Evolutionary conservation across 2,888 invertebrate species (phyloP), one percentile per base, ranked within the genome.

Genomic region (Neoitamus cyanurus): DNA sequence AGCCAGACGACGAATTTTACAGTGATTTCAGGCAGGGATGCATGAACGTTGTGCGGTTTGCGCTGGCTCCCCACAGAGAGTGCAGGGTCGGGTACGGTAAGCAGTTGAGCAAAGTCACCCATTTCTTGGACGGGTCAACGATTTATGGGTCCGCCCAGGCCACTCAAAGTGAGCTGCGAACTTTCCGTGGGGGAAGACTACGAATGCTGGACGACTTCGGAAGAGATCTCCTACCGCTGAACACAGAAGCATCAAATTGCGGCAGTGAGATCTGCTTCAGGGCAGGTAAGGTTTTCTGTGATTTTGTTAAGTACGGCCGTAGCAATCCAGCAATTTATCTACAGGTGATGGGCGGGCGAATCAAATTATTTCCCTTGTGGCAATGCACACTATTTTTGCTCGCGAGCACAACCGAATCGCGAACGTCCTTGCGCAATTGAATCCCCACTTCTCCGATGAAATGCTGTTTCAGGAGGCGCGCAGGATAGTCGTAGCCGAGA

Each of bases 381-480:
- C 94, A 0, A 88, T 96, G 0, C 97, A 97, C 87, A 94, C 94
- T 0, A 88, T 97, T 6, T 94, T 96, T 89, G 93, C 95, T 20
- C 92, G 97, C 36, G 97, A 97, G 88, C 97, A 97, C 90, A 97
- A 97, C 90, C 93, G 96, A 0, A 89, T 97, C 1, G 96, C 96
- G 0, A 90, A 91, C 1, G 92, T 92, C 2, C 89, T 97, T 31
- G 88, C 92, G 0, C 89, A 91, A 2, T 87, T 96, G 7, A 97
- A 98, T 92, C 95, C 96, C 0, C 92, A 93, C 72, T 96, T 96
- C 94, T 92, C 92, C 36, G 96, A 96, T 88, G 95, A 97, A 86
- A 92, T 91, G 0, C 89, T 96, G 0, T 97, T 94, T 90, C 93
- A 95, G 90, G 96, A 97, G 90, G 90, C 95, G 0, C 93, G 96